A percentile compares a stretch with the other conserved stretches of the same genome.
These are phyloP conservation scores for Solen grandis DNA, from an alignment of 1,140 invertebrate genomes.

Conservation along the genomic window DNA sequence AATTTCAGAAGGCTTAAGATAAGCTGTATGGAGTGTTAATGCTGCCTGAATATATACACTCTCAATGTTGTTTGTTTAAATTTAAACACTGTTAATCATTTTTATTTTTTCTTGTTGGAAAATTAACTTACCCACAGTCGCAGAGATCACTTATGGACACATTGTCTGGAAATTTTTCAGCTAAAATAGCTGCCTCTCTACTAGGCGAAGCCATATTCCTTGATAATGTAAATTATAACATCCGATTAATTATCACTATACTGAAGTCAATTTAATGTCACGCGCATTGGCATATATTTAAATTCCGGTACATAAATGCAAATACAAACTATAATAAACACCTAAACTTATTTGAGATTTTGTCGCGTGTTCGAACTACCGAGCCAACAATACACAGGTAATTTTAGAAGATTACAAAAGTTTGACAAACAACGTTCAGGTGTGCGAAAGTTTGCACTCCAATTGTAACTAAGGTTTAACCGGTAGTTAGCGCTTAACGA, in stretches of 20 bases:
- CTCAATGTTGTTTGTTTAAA: too few relatives aligned
- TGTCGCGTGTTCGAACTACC: conserved; percentile 17
- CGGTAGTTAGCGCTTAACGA: conserved; percentile 34
- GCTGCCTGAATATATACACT: too few relatives aligned
- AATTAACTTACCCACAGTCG: conserved; percentile 52
- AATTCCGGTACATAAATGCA: background rate
- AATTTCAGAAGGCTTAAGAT: too few relatives aligned
- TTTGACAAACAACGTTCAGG: conserved; percentile 33
- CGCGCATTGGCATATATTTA: background rate
- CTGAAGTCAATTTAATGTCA: too few relatives aligned
- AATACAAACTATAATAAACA: conserved; percentile 1
- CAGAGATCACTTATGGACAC: conserved; percentile 51
- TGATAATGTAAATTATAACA: background rate
- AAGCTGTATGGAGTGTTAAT: too few relatives aligned
- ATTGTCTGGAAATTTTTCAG: conserved; percentile 55
- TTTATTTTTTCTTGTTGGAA: too few relatives aligned
- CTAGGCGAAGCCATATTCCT: conserved; percentile 37
- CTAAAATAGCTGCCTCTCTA: conserved; percentile 39
- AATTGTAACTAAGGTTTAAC: conserved; percentile 49
- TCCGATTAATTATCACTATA: background rate
- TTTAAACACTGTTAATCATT: too few relatives aligned
- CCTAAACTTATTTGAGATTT: background rate
- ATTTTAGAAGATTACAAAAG: conserved; percentile 37
- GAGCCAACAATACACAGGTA: conserved; percentile 9
- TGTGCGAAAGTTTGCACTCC: conserved; percentile 45